Conservation (phyloP, 2,888 invertebrate genomes). For the Sialis fuliginosa region DNA sequence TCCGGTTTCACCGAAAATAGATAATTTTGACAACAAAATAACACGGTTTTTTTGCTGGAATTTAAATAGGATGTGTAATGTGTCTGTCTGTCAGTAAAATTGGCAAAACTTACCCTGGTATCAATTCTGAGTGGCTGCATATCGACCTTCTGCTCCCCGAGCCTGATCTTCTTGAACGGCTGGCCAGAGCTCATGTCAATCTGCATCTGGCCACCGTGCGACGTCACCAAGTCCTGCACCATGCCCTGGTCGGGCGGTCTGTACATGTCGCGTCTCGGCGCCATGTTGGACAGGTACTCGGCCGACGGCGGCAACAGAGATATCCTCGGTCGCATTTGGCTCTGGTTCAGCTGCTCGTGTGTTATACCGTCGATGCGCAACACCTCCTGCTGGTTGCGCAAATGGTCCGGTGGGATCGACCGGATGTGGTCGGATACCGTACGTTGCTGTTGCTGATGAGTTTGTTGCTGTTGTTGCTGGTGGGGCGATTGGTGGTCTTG, state of each 20-base stretch:
- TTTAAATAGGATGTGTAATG: neutral
- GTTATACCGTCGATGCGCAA: constrained; percentile 4
- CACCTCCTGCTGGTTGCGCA: constrained; percentile 2
- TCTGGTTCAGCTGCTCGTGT: constrained; percentile 4
- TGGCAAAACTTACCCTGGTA: constrained; percentile 29
- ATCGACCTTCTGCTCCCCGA: constrained; percentile 34
- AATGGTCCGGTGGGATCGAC: constrained; percentile 14
- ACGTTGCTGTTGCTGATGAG: constrained; percentile 29
- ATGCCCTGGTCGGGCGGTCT: neutral
- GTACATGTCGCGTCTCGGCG: constrained; percentile 9
- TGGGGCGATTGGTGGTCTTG: constrained; percentile 22
- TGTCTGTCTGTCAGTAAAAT: neutral
- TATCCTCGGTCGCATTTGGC: constrained; percentile 30
- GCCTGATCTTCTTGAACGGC: constrained; percentile 48
- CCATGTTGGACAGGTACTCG: constrained; percentile 11
- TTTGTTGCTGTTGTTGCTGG: constrained; percentile 14
- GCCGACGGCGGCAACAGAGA: constrained; percentile 41
- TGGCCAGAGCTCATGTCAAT: constrained; percentile 17
- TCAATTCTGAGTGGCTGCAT: constrained; percentile 46
- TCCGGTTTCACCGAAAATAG: neutral
- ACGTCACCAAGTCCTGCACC: neutral
- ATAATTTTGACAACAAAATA: neutral
- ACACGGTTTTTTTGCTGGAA: neutral
- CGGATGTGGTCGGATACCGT: constrained; percentile 17
- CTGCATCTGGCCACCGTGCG: constrained; percentile 2